Conservation (phyloP, 2,888 invertebrate species). For the Leptopilina drosophilae region DNA sequence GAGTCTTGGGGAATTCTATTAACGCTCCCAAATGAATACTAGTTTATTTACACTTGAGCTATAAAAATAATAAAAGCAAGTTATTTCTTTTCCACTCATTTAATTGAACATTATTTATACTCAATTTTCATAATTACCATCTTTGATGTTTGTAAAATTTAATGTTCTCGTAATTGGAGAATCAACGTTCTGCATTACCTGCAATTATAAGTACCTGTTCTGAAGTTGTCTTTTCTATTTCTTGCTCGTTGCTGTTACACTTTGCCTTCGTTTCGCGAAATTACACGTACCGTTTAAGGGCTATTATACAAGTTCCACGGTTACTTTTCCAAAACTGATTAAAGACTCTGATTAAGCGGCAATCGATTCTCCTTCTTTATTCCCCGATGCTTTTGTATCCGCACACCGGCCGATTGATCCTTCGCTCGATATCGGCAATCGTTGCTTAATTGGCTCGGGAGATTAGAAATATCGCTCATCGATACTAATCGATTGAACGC, state of each 20-base stretch:
- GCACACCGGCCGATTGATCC: slow-evolving; percentile 25
- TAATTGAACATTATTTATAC: neutral
- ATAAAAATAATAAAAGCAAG: slow-evolving; percentile 62
- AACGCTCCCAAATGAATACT: slow-evolving; percentile 60
- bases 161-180: neutral
- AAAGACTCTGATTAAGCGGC: slow-evolving; percentile 37
- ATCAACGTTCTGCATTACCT: neutral
- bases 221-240: slow-evolving; percentile 15
- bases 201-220: neutral
- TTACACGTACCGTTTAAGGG: slow-evolving; percentile 34
- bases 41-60: slow-evolving; percentile 66
- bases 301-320: slow-evolving; percentile 35
- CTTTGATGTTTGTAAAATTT: neutral
- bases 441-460: slow-evolving; percentile 39
- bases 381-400: slow-evolving; percentile 16
- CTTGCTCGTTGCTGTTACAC: neutral
- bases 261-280: slow-evolving; percentile 6
- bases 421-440: slow-evolving; percentile 29
- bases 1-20: slow-evolving; percentile 67
- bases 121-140: neutral
- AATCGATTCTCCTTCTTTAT: slow-evolving; percentile 28
- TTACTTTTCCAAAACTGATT: slow-evolving; percentile 35
- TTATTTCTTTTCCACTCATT: slow-evolving; percentile 20
- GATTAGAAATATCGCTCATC: slow-evolving; percentile 40
- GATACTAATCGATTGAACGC: slow-evolving; percentile 38